These are phyloP conservation scores for Cassiopea andromeda DNA, from an alignment of 30 jellyfish, hydroid and myxozoan species.

Conservation along the genomic window DNA sequence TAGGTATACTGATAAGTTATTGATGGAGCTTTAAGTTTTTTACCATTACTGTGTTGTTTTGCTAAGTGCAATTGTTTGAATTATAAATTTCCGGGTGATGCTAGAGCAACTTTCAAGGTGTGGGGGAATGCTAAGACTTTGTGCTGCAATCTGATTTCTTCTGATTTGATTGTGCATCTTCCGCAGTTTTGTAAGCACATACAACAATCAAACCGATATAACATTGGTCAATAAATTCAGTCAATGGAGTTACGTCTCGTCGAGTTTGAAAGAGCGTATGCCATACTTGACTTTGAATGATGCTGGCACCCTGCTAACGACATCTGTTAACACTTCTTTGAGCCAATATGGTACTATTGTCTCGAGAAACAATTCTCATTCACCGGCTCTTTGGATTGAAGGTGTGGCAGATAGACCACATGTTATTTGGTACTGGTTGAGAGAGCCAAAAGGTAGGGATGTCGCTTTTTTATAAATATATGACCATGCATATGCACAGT, in stretches of 20 bases:
- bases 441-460: slow-evolving; percentile 91
- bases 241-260: slow-evolving; percentile 88
- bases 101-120: too few species aligned
- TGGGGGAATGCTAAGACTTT: neutral
- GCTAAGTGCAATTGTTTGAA: too few species aligned
- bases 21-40: too few species aligned
- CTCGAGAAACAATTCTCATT: slow-evolving; percentile 70
- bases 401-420: slow-evolving; percentile 89
- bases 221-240: slow-evolving; percentile 87
- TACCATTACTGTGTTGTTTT: too few species aligned
- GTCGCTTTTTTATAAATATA: neutral
- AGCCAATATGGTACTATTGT: slow-evolving; percentile 89
- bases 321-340: slow-evolving; percentile 82
- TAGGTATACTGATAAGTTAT: slow-evolving; percentile 56
- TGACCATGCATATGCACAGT: too few species aligned
- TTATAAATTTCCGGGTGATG: too few species aligned
- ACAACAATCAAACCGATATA: slow-evolving; percentile 87
- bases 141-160: neutral
- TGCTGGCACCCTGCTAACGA: slow-evolving; percentile 80
- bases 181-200: slow-evolving; percentile 60
- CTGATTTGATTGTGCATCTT: neutral
- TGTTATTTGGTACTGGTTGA: slow-evolving; percentile 94
- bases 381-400: slow-evolving; percentile 92
- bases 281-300: slow-evolving; percentile 83
- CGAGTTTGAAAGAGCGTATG: slow-evolving; percentile 92